Evolutionary conservation across 2,888 invertebrate genomes (phyloP).

Genomic region (Psococerastis gibbosa): DNA sequence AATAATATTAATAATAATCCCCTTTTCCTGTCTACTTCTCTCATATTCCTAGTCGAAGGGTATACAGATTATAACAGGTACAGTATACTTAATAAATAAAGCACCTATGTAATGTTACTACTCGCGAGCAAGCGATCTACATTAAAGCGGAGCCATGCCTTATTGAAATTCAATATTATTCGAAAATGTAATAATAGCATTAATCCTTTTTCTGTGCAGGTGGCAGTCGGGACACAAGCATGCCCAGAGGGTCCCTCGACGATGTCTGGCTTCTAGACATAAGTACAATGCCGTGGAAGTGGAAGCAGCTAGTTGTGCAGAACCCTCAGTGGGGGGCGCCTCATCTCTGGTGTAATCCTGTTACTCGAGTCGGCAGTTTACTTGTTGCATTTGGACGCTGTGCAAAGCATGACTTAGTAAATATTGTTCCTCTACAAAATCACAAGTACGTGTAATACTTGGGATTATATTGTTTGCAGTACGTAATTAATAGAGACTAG

Average conservation of each 20-base stretch:
- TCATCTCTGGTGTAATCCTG: constrained; percentile 87
- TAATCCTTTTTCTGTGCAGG: constrained; percentile 25
- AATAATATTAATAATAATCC: too few relatives aligned
- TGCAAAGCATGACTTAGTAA: not conserved
- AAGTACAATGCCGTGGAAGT: constrained; percentile 46
- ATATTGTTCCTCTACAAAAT: too few relatives aligned
- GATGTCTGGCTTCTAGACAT: constrained; percentile 83
- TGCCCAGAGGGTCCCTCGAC: constrained; percentile 31
- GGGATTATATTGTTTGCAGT: too few relatives aligned
- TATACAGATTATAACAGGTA: not conserved
- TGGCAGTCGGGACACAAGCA: constrained; percentile 27
- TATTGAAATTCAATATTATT: too few relatives aligned
- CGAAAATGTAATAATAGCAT: too few relatives aligned
- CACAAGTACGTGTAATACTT: too few relatives aligned
- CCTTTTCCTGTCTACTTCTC: too few relatives aligned
- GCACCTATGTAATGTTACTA: constrained; percentile 3
- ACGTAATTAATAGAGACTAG: too few relatives aligned
- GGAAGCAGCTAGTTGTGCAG: constrained; percentile 53
- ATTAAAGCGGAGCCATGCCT: too few relatives aligned
- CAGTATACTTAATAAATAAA: not conserved
- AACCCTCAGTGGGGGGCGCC: constrained; percentile 65
- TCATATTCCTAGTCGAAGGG: too few relatives aligned
- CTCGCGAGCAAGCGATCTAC: not conserved
- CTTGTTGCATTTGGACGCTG: not conserved
- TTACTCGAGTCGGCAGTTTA: constrained; percentile 42